A percentile compares a stretch with the other conserved stretches of the same genome.
phyloP scores from a whole-genome alignment of 2,113 vertebrate genomes.

The Podarcis cretensis region DNA sequence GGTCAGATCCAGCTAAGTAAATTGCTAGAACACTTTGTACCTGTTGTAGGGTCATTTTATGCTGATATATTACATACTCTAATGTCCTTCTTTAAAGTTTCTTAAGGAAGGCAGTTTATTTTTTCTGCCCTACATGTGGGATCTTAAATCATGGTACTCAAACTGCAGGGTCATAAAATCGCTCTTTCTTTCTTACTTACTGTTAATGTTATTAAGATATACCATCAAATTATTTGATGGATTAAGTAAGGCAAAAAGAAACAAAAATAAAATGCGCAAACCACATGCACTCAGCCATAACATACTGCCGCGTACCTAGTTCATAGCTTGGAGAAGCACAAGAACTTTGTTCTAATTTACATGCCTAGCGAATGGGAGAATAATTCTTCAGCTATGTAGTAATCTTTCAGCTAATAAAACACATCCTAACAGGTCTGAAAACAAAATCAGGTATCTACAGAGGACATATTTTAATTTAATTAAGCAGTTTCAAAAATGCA shows the following conservation, averaged over 20 bases:
- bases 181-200: too few species aligned
- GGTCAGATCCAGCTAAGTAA: slow-evolving; percentile 18
- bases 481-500: too few species aligned
- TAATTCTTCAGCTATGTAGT: slow-evolving; percentile 29
- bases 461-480: too few species aligned
- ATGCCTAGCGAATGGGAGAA: slow-evolving; percentile 47
- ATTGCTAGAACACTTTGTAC: neutral
- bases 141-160: too few species aligned
- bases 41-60: slow-evolving; percentile 35
- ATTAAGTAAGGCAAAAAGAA: slow-evolving; percentile 50
- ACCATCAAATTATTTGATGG: slow-evolving; percentile 41
- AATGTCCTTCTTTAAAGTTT: too few species aligned
- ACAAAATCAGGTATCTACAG: too few species aligned
- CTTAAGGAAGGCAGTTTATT: too few species aligned
- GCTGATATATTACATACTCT: neutral
- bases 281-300: slow-evolving; percentile 22
- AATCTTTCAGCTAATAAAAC: slow-evolving; percentile 52
- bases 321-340: neutral
- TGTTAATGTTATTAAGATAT: slow-evolving; percentile 57
- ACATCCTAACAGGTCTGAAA: slow-evolving; percentile 23
- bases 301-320: neutral
- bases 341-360: slow-evolving; percentile 30
- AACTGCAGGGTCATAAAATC: too few species aligned
- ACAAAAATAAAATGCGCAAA: slow-evolving; percentile 24
- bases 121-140: too few species aligned